Conservation (phyloP, 2,797 vertebrate species). For the Protonibea diacanthus region DNA sequence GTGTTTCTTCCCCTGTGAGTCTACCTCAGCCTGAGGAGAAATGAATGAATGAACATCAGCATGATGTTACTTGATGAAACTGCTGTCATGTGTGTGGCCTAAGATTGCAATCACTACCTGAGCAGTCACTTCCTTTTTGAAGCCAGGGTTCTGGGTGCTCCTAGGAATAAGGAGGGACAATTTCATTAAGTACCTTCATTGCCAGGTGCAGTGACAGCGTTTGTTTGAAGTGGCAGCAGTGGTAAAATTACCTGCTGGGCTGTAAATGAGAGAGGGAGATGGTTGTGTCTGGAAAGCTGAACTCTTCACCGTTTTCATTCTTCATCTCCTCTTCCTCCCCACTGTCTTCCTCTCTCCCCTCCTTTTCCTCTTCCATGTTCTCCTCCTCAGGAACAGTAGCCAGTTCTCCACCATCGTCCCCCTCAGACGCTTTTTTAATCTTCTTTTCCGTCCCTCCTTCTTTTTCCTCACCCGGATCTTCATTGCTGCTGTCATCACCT, state of each 20-base stretch:
- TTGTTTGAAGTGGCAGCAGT: not conserved
- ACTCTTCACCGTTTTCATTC: constrained; percentile 66
- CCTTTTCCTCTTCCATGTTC: constrained; percentile 31
- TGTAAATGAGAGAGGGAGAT: constrained; percentile 95
- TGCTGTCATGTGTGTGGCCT: not conserved
- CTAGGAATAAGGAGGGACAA: constrained; percentile 56
- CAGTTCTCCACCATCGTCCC: constrained; percentile 59
- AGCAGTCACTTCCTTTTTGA: constrained; percentile 82
- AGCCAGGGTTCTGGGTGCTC: constrained; percentile 73
- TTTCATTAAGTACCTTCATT: not conserved
- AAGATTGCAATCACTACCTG: constrained; percentile 79
- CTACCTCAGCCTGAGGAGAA: constrained; percentile 82
- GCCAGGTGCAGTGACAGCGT: not conserved
- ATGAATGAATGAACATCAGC: constrained; percentile 22
- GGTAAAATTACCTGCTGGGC: constrained; percentile 86
- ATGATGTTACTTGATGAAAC: not conserved
- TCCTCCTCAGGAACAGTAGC: constrained; percentile 28
- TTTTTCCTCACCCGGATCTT: constrained; percentile 69
- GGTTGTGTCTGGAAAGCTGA: constrained; percentile 92
- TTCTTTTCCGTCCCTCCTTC: constrained; percentile 44
- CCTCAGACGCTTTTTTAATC: constrained; percentile 45
- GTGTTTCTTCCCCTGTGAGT: constrained; percentile 88
- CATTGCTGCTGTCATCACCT: constrained; percentile 85
- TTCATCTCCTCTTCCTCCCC: constrained; percentile 52
- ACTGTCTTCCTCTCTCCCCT: constrained; percentile 57